A percentile compares a stretch with the other conserved stretches of the same genome.
Evolutionary conservation across 2,888 invertebrate species (phyloP).

Genomic region (Allolobophora icterica): DNA sequence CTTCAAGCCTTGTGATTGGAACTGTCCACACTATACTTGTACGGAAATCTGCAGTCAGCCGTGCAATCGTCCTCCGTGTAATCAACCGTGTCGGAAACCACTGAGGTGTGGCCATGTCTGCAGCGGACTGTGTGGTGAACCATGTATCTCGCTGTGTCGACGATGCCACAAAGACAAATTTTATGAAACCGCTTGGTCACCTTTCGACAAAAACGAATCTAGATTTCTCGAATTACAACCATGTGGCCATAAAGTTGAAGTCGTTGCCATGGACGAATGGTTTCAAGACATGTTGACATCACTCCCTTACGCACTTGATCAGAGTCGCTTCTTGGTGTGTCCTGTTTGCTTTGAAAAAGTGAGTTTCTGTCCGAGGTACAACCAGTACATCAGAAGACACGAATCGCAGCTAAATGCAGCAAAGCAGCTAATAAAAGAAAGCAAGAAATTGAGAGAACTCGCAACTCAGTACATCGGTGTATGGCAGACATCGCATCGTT

Average conservation of each 20-base stretch:
- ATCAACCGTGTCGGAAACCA: constrained; percentile 58
- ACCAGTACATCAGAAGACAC: background rate
- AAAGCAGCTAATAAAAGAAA: background rate
- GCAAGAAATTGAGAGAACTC: background rate
- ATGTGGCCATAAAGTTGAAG: constrained; percentile 63
- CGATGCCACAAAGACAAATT: constrained; percentile 67
- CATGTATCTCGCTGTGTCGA: constrained; percentile 73
- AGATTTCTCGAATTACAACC: constrained; percentile 59
- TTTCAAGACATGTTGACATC: constrained; percentile 45
- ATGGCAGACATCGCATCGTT: background rate
- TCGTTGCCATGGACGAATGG: constrained; percentile 60
- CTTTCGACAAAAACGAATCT: constrained; percentile 61
- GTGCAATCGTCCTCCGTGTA: constrained; percentile 62
- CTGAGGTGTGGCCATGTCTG: constrained; percentile 71
- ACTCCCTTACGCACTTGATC: constrained; percentile 32
- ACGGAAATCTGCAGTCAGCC: constrained; percentile 59
- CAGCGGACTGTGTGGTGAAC: constrained; percentile 77
- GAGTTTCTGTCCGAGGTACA: background rate
- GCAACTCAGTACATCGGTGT: background rate
- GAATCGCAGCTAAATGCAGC: background rate
- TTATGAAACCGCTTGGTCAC: background rate
- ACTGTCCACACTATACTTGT: constrained; percentile 59
- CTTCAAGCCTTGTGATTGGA: constrained; percentile 53
- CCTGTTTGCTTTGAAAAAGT: background rate
- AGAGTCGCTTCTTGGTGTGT: background rate